A percentile compares a stretch with the other conserved stretches of the same genome.
phyloP scores from a whole-genome alignment of 1,140 invertebrate genomes.

The Euura saliciscinereae region DNA sequence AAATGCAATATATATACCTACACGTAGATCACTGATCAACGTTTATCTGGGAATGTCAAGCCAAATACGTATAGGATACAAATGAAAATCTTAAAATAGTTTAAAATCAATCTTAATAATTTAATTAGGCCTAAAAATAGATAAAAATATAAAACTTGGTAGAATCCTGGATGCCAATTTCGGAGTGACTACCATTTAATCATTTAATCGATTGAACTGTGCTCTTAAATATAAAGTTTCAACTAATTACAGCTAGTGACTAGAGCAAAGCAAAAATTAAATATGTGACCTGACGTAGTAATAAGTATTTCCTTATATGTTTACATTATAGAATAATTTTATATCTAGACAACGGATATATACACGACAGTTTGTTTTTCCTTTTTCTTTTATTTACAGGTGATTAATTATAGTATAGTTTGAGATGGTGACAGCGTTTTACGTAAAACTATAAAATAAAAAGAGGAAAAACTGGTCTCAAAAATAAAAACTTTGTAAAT shows the following conservation, averaged over 20 bases:
- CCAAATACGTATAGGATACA: background rate
- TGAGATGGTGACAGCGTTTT: background rate
- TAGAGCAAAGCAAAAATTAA: background rate
- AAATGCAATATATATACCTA: background rate
- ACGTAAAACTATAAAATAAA: background rate
- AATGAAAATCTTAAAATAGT: background rate
- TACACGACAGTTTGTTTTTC: background rate
- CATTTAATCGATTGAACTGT: background rate
- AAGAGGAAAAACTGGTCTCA: background rate
- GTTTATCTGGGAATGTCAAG: background rate
- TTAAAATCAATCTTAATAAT: background rate
- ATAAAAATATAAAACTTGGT: background rate
- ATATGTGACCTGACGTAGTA: background rate
- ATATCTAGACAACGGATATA: background rate
- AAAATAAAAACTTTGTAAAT: background rate
- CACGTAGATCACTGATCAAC: background rate
- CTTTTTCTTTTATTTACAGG: background rate
- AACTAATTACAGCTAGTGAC: constrained; percentile 1
- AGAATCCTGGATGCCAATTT: background rate
- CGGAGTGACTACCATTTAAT: background rate
- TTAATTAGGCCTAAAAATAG: background rate
- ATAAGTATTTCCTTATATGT: background rate
- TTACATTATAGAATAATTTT: background rate
- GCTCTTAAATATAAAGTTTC: background rate
- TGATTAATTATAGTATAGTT: background rate